Conservation (phyloP, 2,113 vertebrate genomes). For the Pluvianellus socialis region DNA sequence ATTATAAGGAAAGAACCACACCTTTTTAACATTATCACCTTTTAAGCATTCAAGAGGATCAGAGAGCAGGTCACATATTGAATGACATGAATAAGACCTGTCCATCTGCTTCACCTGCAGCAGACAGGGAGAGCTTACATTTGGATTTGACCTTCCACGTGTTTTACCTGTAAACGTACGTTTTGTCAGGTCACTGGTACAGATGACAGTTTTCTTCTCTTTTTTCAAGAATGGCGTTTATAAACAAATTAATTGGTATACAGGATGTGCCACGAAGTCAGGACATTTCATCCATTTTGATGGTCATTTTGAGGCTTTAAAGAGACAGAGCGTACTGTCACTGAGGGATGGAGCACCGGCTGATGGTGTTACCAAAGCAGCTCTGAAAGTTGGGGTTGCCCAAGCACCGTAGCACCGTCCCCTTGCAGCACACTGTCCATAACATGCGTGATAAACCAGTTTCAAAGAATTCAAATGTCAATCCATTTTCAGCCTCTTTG, state of each 20-base stretch:
- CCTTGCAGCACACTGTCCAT: background rate
- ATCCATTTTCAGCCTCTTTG: background rate
- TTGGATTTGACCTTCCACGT: background rate
- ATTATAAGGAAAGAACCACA: background rate
- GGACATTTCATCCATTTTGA: background rate
- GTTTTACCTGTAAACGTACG: background rate
- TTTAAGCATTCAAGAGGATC: background rate
- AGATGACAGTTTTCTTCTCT: no score
- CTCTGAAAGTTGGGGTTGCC: background rate
- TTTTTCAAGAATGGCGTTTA: background rate
- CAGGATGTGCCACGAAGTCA: background rate
- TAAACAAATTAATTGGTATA: background rate
- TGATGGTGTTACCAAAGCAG: background rate
- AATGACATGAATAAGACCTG: background rate
- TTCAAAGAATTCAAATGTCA: background rate
- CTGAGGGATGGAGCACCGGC: background rate
- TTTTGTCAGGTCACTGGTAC: background rate
- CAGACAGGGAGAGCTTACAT: background rate
- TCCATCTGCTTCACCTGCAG: background rate
- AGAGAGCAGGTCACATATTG: background rate
- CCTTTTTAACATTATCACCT: background rate
- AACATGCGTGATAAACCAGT: fast-evolving
- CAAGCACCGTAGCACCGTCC: fast-evolving
- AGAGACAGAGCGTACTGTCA: no score
- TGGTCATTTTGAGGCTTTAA: background rate